Percentiles rank a stretch among this genome's conserved stretches.
These are phyloP conservation scores for Drosophila ochracea DNA, from an alignment of 2,888 invertebrate genomes.

Conservation along the genomic window DNA sequence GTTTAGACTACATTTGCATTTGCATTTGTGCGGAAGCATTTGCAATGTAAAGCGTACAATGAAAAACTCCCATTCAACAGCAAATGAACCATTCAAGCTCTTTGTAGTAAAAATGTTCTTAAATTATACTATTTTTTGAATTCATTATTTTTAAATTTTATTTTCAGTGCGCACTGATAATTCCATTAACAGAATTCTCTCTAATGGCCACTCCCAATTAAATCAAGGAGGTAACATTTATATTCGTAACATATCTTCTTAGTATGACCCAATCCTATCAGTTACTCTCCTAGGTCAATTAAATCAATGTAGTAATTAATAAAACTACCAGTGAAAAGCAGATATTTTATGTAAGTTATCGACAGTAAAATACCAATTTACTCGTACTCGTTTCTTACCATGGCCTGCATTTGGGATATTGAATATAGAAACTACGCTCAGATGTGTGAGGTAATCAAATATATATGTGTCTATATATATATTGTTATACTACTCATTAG, in stretches of 20 bases:
- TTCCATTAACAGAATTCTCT: not conserved
- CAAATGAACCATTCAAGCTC: not conserved
- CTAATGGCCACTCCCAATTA: not conserved
- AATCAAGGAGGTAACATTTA: not conserved
- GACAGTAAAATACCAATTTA: too few relatives aligned
- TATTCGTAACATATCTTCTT: not conserved
- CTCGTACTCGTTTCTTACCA: not conserved
- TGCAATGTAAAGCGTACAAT: conserved; percentile 21
- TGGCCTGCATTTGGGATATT: not conserved
- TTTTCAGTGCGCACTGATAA: not conserved
- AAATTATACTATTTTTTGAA: not conserved
- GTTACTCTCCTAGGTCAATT: not conserved
- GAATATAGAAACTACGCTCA: not conserved
- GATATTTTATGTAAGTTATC: too few relatives aligned
- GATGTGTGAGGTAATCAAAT: not conserved
- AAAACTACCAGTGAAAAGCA: not conserved
- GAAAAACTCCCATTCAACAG: not conserved
- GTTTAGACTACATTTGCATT: conserved; percentile 56
- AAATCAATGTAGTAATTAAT: not conserved
- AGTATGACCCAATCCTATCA: not conserved
- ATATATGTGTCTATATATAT: conserved; percentile 1
- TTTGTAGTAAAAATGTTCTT: not conserved
- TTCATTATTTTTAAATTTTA: not conserved
- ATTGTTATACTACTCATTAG: too few relatives aligned
- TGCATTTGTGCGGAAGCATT: conserved; percentile 25